Percentiles rank a stretch among this genome's conserved stretches.
Evolutionary conservation across 1,140 invertebrate species (phyloP).

Genomic region (Ceratina calcarata): DNA sequence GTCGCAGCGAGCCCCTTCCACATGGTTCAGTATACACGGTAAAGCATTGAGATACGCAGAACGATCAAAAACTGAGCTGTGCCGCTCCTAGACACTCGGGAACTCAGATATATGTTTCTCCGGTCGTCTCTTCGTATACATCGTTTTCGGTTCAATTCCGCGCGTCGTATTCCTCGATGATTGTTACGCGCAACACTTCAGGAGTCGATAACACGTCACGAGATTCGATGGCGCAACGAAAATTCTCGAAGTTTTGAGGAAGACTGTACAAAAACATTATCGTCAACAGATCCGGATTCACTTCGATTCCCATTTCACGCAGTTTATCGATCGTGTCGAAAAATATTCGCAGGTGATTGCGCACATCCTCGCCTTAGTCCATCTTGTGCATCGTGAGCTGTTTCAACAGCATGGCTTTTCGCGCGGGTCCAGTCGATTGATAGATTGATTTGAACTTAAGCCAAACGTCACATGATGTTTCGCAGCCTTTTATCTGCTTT

Average conservation of each 20-base stretch:
- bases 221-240: conserved; percentile 26
- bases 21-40: too few relatives aligned
- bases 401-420: conserved; percentile 13
- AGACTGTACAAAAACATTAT: too few relatives aligned
- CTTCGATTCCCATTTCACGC: not conserved
- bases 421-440: not conserved
- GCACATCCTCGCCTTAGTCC: conserved; percentile 3
- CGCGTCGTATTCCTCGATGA: too few relatives aligned
- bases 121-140: too few relatives aligned
- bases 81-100: too few relatives aligned
- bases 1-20: too few relatives aligned
- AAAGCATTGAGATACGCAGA: too few relatives aligned
- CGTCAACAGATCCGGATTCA: conserved; percentile 7
- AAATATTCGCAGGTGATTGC: not conserved
- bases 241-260: too few relatives aligned
- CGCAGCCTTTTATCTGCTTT: not conserved
- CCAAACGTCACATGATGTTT: conserved; percentile 2
- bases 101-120: too few relatives aligned
- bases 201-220: conserved; percentile 1
- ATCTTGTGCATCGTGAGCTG: not conserved
- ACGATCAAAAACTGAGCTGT: too few relatives aligned
- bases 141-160: too few relatives aligned
- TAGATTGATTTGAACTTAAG: not conserved
- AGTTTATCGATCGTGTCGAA: conserved; percentile 4
- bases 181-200: too few relatives aligned